Evolutionary conservation across 2,113 vertebrate genomes (phyloP), one percentile per base, ranked within the genome.

Genomic region (Drymodes brunneopygia): DNA sequence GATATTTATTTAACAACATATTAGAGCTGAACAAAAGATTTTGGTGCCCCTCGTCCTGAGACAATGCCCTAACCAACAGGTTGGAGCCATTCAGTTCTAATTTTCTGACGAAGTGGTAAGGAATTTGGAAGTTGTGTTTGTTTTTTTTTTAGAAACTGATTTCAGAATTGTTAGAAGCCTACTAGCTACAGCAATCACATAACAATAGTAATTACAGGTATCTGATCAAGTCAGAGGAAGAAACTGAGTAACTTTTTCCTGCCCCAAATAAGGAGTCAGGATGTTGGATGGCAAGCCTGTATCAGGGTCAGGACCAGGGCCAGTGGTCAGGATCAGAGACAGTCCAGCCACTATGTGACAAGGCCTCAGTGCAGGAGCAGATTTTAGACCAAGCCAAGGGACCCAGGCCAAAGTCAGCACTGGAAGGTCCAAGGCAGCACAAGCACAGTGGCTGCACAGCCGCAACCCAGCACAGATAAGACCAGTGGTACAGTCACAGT

Each of bases 401-500:
- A 61, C 5, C 7, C 3, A 54, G 61, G 35, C 33, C 61, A 38
- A 23, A 16, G 33, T 38, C 48, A 58, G 35, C 28, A 15, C 10
- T 44, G 45, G 11, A 20, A 58, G 7, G 12, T 73, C 11, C 27
- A 31, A n/a, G 36, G 42, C 10, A 70, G 51, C 21, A 33, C 19
- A 61, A 24, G 31, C 25, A 36, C 13, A 25, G 21, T 9, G 28
- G 19, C n/a, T 64, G 19, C 29, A 57, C 19, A 47, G 24, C 50
- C 15, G 11, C 20, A 31, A 1, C 5, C 7, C n/a, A 38, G 56
- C 16, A 9, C 0, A 0, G 50, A 80, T 25, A 4, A 11, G 17
- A 20, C 7, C 44, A 29, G 23, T 38, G 38, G 19, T 53, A 36
- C n/a, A 61, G 53, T 17, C 47, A 28, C 24, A 38, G 38, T 42